A percentile compares a stretch with the other conserved stretches of the same genome.
Evolutionary conservation across 2,888 invertebrate genomes (phyloP).

Genomic region (Scaeva pyrastri): DNA sequence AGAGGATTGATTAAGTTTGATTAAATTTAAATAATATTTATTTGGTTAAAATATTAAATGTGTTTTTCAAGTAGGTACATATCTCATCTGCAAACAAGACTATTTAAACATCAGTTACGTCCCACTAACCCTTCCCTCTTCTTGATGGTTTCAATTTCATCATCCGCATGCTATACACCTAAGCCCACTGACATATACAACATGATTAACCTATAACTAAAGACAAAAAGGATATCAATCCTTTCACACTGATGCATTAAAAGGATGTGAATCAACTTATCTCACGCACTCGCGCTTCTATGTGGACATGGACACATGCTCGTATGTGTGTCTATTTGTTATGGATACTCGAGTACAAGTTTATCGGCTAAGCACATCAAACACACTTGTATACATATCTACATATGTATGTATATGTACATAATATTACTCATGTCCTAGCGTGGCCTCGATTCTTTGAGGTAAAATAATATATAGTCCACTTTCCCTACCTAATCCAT

Average conservation of each 20-base stretch:
- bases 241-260: constrained; percentile 59
- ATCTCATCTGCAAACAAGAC: too few relatives aligned
- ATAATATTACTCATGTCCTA: background rate
- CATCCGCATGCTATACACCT: constrained; percentile 1
- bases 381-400: too few relatives aligned
- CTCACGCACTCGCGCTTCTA: constrained; percentile 53
- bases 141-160: constrained; percentile 44
- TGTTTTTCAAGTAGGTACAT: too few relatives aligned
- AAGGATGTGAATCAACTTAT: constrained; percentile 70
- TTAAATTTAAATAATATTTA: too few relatives aligned
- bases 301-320: too few relatives aligned
- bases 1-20: too few relatives aligned
- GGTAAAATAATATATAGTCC: constrained; percentile 52
- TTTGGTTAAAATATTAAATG: too few relatives aligned
- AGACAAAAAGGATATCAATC: constrained; percentile 65
- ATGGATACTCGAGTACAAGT: constrained; percentile 11
- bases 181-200: constrained; percentile 20
- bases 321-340: background rate
- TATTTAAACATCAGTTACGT: background rate
- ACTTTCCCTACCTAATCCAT: constrained; percentile 20
- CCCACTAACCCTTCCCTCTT: background rate
- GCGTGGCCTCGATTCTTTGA: constrained; percentile 73
- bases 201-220: constrained; percentile 21
- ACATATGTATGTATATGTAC: constrained; percentile 21
- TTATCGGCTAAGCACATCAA: constrained; percentile 66